Percentiles rank a stretch among this genome's conserved stretches.
Conservation (phyloP, 2,888 invertebrate genomes). For the Noctuana brunneofusca region DNA sequence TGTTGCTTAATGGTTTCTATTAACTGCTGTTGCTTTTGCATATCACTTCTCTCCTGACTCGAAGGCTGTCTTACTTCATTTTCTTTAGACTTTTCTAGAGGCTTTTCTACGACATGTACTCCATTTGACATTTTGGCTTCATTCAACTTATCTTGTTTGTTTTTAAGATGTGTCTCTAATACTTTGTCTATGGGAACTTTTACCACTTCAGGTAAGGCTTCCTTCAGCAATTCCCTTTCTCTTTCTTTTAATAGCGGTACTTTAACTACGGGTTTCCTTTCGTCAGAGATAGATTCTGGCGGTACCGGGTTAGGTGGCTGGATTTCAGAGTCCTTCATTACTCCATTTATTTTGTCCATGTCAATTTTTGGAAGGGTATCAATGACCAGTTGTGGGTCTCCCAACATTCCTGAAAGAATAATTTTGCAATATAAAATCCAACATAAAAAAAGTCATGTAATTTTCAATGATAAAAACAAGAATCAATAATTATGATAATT, state of each 20-base stretch:
- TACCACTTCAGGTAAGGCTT: slow-evolving; percentile 49
- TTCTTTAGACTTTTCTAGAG: slow-evolving; percentile 51
- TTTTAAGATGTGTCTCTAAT: slow-evolving; percentile 65
- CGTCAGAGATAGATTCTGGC: slow-evolving; percentile 69
- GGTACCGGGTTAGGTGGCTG: slow-evolving; percentile 76
- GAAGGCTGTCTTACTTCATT: slow-evolving; percentile 43
- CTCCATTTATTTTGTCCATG: slow-evolving; percentile 43
- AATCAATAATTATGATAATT: too few species aligned
- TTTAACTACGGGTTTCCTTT: slow-evolving; percentile 66
- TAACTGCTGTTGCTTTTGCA: slow-evolving; percentile 74
- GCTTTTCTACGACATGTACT: slow-evolving; percentile 40
- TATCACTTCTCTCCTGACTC: slow-evolving; percentile 56
- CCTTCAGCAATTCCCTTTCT: slow-evolving; percentile 60
- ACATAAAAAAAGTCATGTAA: slow-evolving; percentile 17
- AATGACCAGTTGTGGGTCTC: slow-evolving; percentile 46
- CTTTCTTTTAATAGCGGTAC: slow-evolving; percentile 36
- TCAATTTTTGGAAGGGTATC: slow-evolving; percentile 43
- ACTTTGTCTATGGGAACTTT: slow-evolving; percentile 52
- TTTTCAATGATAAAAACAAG: too few species aligned
- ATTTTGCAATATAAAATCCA: not conserved
- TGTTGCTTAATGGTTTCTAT: slow-evolving; percentile 86
- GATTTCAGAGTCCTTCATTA: slow-evolving; percentile 66
- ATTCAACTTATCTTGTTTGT: slow-evolving; percentile 56
- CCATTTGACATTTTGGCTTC: slow-evolving; percentile 53
- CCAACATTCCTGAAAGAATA: slow-evolving; percentile 48